Evolutionary conservation across 2,888 invertebrate genomes (phyloP).

Genomic region (Ormyrus nitidulus): DNA sequence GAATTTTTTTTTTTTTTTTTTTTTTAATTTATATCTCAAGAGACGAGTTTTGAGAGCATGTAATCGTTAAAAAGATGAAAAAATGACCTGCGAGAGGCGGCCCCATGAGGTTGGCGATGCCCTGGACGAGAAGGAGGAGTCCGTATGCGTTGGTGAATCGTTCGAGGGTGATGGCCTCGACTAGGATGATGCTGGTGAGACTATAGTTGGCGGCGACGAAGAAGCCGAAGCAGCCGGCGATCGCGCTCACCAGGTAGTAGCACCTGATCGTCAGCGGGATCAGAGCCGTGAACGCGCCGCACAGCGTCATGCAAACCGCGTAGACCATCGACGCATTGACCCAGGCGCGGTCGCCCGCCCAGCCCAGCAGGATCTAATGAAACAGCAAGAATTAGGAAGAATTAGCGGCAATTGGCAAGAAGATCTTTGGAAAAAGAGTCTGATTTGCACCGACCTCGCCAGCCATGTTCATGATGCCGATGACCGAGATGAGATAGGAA

Average conservation of each 20-base stretch:
- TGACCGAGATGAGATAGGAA: slow-evolving; percentile 89
- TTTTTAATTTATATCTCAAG: no score
- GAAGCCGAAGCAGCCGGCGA: slow-evolving; percentile 90
- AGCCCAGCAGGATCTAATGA: slow-evolving; percentile 86
- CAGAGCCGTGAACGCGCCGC: slow-evolving; percentile 82
- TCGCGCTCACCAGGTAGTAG: slow-evolving; percentile 80
- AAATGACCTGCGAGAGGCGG: slow-evolving; percentile 90
- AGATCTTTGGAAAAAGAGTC: not conserved
- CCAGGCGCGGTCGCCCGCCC: slow-evolving; percentile 89
- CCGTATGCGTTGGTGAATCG: slow-evolving; percentile 95
- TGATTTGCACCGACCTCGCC: slow-evolving; percentile 84
- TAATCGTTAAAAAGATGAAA: no score
- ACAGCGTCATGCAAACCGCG: slow-evolving; percentile 86
- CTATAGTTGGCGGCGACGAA: slow-evolving; percentile 95
- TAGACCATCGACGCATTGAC: slow-evolving; percentile 88
- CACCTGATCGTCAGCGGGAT: slow-evolving; percentile 80
- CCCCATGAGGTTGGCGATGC: slow-evolving; percentile 91
- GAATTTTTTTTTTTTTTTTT: no score
- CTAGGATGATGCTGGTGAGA: slow-evolving; percentile 91
- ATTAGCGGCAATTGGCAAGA: no score
- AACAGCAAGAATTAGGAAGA: no score
- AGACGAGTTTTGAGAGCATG: no score
- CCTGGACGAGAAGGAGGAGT: slow-evolving; percentile 90
- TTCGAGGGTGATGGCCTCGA: slow-evolving; percentile 92
- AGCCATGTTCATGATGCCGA: slow-evolving; percentile 91